Conservation (phyloP, 2,113 vertebrate genomes). For the Pollimyrus isidori region DNA sequence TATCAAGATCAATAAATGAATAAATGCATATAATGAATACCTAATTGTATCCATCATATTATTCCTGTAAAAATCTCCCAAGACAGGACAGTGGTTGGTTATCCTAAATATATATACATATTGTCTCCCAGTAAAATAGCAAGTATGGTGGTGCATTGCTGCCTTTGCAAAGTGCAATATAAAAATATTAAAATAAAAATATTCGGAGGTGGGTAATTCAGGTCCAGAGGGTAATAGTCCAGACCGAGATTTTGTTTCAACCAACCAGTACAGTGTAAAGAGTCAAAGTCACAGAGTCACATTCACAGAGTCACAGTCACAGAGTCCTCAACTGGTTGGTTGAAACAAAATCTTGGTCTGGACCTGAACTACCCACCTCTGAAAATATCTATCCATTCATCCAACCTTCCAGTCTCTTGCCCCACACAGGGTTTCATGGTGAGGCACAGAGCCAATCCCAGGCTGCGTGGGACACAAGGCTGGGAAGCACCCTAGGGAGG, state of each 20-base stretch:
- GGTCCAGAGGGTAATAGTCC: neutral
- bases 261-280: neutral
- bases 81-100: neutral
- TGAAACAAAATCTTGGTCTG: neutral
- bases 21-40: neutral
- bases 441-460: neutral
- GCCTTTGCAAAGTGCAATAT: neutral
- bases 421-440: neutral
- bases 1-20: slow-evolving; percentile 12
- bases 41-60: neutral
- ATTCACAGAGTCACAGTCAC: too few species aligned
- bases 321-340: neutral
- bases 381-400: neutral
- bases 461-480: neutral
- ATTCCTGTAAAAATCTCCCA: neutral
- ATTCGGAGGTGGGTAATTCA: neutral
- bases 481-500: neutral
- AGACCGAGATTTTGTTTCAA: neutral
- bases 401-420: neutral
- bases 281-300: too few species aligned
- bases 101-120: neutral
- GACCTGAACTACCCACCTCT: neutral
- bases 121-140: neutral
- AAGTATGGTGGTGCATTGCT: neutral
- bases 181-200: neutral